Evolutionary conservation across 2,113 vertebrate genomes (phyloP), one percentile per base, ranked within the genome.

Genomic region (Tragelaphus strepsiceros): DNA sequence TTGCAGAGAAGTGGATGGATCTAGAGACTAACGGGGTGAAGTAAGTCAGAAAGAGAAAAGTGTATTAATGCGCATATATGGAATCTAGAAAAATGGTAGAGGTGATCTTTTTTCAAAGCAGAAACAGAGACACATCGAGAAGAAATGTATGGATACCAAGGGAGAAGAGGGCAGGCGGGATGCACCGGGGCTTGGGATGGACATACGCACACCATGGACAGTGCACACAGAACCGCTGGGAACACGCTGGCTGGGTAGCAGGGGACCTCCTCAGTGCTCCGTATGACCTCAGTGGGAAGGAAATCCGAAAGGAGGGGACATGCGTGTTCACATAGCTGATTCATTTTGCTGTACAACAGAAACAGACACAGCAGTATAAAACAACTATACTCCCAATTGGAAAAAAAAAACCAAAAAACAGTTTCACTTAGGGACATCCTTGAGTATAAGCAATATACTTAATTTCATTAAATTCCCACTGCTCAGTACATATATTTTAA

Each of bases 161-260:
- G 74, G 6, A 17, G 39, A 2, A 14, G 24, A 7, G 74, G 13
- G 13, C 39, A 16, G 62, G 74, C 2, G 39, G 39, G 22, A 1
- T 6, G 71, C 24, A 0, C 11, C 3, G 21, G 24, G 22, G 3
- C 0, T 2, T 3, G 39, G 39, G 39, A 2, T 0, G 4, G 39
- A 15, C 24, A 0, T 7, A 2, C 12, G 1, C 0, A 6, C 24
- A 2, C 24, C 1, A 0, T 0, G 0, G 5, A 14, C 5, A 1
- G 39, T 2, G 0, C 0, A 0, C 10, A 0, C 1, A 8, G 0
- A 3, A 2, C 71, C 5, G 12, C 21, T 7, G 35, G 24, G 39
- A 26, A 15, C 35, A 7, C 17, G 3, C 71, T 26, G 39, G 0
- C 71, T 26, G 39, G 0, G 1, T 0, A 7, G 71, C 39, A 13